Conservation (phyloP, 2,113 vertebrate species). For the Serinus canaria region DNA sequence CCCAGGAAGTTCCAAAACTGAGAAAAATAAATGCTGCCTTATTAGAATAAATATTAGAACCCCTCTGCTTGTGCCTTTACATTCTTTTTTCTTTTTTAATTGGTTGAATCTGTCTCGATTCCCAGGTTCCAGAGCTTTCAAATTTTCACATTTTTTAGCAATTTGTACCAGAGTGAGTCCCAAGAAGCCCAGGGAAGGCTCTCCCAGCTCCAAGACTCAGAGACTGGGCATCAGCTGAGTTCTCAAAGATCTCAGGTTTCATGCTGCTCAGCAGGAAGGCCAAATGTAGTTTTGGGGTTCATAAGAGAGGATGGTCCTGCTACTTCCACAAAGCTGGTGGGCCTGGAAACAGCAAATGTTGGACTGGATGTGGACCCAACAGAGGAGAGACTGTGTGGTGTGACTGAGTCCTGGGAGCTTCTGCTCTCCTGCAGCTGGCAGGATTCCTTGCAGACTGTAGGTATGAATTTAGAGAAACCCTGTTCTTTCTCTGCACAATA, state of each 20-base stretch:
- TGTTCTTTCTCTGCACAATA: neutral
- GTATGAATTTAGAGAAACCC: neutral
- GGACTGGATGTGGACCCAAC: neutral
- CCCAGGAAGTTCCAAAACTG: neutral
- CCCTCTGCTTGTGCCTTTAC: neutral
- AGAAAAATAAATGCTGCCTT: neutral
- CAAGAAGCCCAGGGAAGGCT: fast-evolving
- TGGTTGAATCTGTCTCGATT: neutral
- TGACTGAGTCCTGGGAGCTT: neutral
- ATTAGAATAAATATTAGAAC: neutral
- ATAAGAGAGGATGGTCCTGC: neutral
- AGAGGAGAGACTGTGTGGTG: neutral
- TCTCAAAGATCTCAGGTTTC: neutral
- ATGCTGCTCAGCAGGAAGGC: neutral
- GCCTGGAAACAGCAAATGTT: neutral
- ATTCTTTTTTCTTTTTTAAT: neutral
- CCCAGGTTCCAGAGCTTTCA: neutral
- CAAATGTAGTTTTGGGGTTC: neutral
- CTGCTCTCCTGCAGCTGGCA: neutral
- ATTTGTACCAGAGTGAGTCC: neutral
- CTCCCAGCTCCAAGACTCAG: neutral
- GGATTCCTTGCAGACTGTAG: neutral
- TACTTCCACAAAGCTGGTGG: neutral
- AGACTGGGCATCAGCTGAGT: neutral
- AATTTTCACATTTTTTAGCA: neutral